Percentiles rank a stretch among this genome's conserved stretches.
Evolutionary conservation across 2,113 vertebrate genomes (phyloP).

Genomic region (Grus americana): DNA sequence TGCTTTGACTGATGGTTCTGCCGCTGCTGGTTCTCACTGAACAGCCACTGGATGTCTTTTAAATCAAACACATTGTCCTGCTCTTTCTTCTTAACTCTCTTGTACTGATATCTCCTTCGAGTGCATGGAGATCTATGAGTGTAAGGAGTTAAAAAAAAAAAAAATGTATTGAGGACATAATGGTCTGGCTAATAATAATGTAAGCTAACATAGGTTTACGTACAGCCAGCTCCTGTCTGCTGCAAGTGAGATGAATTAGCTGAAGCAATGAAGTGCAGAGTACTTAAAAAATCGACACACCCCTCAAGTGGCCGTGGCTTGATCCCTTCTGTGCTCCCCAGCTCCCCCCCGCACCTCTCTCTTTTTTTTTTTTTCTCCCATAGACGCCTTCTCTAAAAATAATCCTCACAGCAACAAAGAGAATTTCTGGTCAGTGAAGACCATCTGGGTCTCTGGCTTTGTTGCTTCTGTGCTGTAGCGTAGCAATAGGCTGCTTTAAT

Average conservation of each 20-base stretch:
- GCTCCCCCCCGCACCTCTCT: neutral
- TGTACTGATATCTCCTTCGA: neutral
- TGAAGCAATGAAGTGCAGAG: neutral
- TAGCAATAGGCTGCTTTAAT: neutral
- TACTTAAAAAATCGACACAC: neutral
- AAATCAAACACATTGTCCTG: neutral
- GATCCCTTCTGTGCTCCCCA: neutral
- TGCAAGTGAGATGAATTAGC: neutral
- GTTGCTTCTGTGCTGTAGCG: neutral
- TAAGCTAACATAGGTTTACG: neutral
- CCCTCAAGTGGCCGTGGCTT: neutral
- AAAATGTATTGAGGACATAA: neutral
- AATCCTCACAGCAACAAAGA: slow-evolving; percentile 31
- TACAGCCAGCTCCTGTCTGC: neutral
- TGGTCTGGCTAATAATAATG: neutral
- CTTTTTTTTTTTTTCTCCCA: neutral
- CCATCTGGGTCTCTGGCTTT: slow-evolving; percentile 46
- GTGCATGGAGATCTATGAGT: neutral
- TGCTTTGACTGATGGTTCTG: neutral
- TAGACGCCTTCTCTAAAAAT: neutral
- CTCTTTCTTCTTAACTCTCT: neutral
- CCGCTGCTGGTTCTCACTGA: neutral
- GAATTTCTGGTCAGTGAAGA: slow-evolving; percentile 7
- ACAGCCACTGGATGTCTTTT: neutral
- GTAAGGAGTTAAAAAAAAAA: neutral